Evolutionary conservation across 2,888 invertebrate genomes (phyloP), one percentile per base, ranked within the genome.

Genomic region (Tiliacea citrago): DNA sequence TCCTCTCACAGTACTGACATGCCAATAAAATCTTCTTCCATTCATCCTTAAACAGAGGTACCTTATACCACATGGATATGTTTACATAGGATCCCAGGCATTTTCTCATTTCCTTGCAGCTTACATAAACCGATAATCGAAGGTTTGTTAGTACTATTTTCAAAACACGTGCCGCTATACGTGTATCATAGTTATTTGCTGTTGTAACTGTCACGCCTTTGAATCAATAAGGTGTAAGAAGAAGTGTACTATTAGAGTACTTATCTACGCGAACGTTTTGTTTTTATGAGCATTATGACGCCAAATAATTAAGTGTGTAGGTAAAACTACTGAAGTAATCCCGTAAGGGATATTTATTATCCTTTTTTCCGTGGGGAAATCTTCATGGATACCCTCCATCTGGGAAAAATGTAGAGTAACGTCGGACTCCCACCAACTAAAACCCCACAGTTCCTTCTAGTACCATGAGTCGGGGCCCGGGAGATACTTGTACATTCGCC

Each of bases 101-200:
- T 70, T 84, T 84, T 80, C 63, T 63, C 60, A 76, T 84, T 76
- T 84, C 69, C 67, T 76, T 57, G 55, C 24, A 66, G 29, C 47
- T 68, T 76, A 84, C 70, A 68, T 76, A 84, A 76, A 73, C 29
- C 82, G 21, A 60, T 71, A 84, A 82, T 81, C 65, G 68, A 65
- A 84, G 65, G 73, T 80, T 75, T 62, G 51, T 66, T 55, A 49
- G 57, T 83, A 84, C 66, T 70, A 69, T 75, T 84, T 80, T 24
- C 29, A 65, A 68, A 35, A 68, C 82, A 82, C 76, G 72, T 84
- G 73, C 58, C 24, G 6, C 5, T 21, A 3, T 65, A 81, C 63
- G 65, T 71, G 68, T 45, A 51, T 45, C 47, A 55, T 65, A 58
- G 35, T 62, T 71, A 69, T 63, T 75, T 72, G 66, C 42, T 67